Base-by-base conservation (phyloP, 1,140 invertebrate species). In the Achroia grisella region DNA sequence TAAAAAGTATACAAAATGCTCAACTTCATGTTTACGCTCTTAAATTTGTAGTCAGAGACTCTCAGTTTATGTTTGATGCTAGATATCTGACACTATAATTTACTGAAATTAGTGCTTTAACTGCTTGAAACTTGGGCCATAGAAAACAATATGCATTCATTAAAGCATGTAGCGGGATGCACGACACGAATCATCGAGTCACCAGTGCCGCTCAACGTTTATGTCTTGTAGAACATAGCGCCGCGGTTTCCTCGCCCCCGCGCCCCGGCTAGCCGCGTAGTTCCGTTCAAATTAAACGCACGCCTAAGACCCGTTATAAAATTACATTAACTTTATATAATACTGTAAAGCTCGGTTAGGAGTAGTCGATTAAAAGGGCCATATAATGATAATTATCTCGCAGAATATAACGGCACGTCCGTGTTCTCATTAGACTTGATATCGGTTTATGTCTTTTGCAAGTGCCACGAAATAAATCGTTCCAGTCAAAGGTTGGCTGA, bases 321-420 rank as follows among this genome's bases (percentile, higher is more conserved):
- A 62, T 64, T 53, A 55, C 51, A 61, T 62, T 64, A 52, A 44
- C 52, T 56, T 59, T 53, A 63, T 58, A 61, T 63, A 61, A 62
- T 59, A 42, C 48, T 48, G 43, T 57, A 50, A 56, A 53, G 41
- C 40, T 52, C 15, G 43, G 57, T 59, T 51, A 42, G 39, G 32
- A 44, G 37, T 32, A 44, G 35, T 56, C 56, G 60, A 69, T 65
- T 66, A 60, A 63, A 66, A 53, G 56, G 57, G 51, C 44, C 52
- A 52, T 60, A 59, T 50, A 55, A 61, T 59, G 56, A 57, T 69
- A 68, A 65, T 71, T 60, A 60, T 49, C 49, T 52, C 4, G 37
- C 42, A 55, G 44, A 44, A 42, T 35, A 40, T 49, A 55, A 61
- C 30, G 40, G 17, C 29, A 39, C 39, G 43, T 40, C 15, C 39